phyloP scores from a whole-genome alignment of 1,140 invertebrate species.

The Drosophila asahinai region DNA sequence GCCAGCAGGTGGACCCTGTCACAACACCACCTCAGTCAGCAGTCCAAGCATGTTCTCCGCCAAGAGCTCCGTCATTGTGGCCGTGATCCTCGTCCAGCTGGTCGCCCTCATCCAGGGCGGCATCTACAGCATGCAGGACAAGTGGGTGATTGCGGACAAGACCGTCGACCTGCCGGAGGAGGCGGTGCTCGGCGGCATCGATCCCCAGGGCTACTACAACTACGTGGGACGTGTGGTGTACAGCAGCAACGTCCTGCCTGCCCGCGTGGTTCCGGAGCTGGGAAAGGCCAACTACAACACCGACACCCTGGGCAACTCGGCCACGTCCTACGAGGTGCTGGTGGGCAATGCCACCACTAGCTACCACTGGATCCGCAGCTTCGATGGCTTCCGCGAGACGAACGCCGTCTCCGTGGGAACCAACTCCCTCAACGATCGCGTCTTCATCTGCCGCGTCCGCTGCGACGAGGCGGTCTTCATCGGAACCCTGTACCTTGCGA shows the following conservation, averaged over 20 bases:
- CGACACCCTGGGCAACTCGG: constrained; percentile 9
- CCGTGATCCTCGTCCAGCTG: constrained; percentile 37
- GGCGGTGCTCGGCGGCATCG: constrained; percentile 41
- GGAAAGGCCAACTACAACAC: constrained; percentile 38
- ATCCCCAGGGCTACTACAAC: constrained; percentile 48
- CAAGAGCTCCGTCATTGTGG: constrained; percentile 12
- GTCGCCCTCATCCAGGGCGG: constrained; percentile 34
- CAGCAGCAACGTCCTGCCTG: constrained; percentile 34
- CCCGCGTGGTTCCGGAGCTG: constrained; percentile 39
- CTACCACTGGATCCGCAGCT: constrained; percentile 37
- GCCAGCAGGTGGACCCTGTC: background rate
- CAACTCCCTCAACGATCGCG: constrained; percentile 9
- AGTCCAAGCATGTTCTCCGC: constrained; percentile 37
- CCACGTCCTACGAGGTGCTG: constrained; percentile 12
- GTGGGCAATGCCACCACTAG: constrained; percentile 9
- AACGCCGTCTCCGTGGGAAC: constrained; percentile 42
- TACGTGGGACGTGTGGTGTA: constrained; percentile 43
- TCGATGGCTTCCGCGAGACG: constrained; percentile 31
- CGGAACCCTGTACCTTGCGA: constrained; percentile 11
- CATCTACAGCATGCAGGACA: constrained; percentile 35
- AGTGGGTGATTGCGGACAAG: constrained; percentile 26
- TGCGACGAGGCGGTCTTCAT: constrained; percentile 14
- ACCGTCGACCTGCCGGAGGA: constrained; percentile 28
- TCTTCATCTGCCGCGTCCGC: constrained; percentile 29
- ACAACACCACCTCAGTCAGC: background rate